Evolutionary conservation across 2,888 invertebrate species (phyloP), one percentile per base, ranked within the genome.

Genomic region (Drosophila monieri): DNA sequence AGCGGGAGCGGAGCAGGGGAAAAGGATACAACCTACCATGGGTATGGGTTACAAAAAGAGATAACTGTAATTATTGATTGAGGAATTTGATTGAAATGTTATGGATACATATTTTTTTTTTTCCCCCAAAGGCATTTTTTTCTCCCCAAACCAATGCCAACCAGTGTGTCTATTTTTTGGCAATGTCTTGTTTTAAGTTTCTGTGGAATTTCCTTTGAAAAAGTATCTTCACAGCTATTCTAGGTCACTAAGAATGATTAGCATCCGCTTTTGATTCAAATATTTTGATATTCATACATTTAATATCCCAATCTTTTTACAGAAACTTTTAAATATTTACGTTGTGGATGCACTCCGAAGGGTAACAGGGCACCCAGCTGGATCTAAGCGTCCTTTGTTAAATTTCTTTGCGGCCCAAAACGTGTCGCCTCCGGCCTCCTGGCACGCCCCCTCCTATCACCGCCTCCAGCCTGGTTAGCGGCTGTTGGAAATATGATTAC

Each of bases 401-500:
- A 60, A 59, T 61, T 59, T 59, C 23, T 35, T 59, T 61, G 39
- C 23, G 60, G 59, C 60, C 37, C 37, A 59, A 46, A 61, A 61
- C 60, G 59, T 61, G 60, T 41, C 39, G 27, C 14, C 12, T 30
- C 43, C 54, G 32, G 21, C 14, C 12, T 30, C 23, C 47, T 27
- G 21, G 21, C 43, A 27, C 6, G 10, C 21, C 32, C 18, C 6
- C 10, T 6, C 6, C 18, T 30, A 12, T 12, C 48, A 10, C 6
- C 12, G 12, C 15, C 14, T 8, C 12, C 21, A 9, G 52, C 18
- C 57, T 51, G 60, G 60, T 55, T 67, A 67, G 67, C 67, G 76
- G 61, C 69, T 60, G 49, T 41, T 70, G 73, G 70, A 73, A 77
- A 79, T 79, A 83, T 78, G 83, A 83, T 83, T 83, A 83, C 80